Evolutionary conservation across 2,797 vertebrate species (phyloP), one percentile per base, ranked within the genome.

Genomic region (Eutrigla gurnardus): DNA sequence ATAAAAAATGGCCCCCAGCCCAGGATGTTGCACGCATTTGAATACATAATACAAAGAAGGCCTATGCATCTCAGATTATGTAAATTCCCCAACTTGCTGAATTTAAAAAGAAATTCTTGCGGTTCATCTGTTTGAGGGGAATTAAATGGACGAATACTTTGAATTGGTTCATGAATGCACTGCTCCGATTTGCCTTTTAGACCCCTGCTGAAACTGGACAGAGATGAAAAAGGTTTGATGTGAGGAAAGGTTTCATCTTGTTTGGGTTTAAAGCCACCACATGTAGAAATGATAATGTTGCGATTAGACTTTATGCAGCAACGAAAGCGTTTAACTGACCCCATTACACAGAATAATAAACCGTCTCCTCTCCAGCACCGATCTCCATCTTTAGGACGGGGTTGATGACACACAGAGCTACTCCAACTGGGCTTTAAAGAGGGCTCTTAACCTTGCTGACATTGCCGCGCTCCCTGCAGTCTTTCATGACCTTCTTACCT

Each of bases 1-100:
- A 70, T 81, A 32, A 64, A 57, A 80, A 73, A 52, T 50, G 32
- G 36, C 33, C 49, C 40, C 53, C 10, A 37, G 59, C 33, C 3
- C 33, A 17, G 13, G 61, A 73, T 50, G 40, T 6, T 47, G 37
- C 54, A 46, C n/a, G 5, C 33, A 10, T 12, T 50, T 75, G 49
- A 73, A 62, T 65, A 40, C n/a, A 17, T 43, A 71, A 67, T 14
- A 47, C 36, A 37, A 12, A 62, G 17, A 18, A 12, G 13, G 12
- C 32, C 14, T 32, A 46, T 54, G 49, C 53, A 54, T 3, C 17
- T 66, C 39, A 33, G 6, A 36, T 50, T 33, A 9, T 4, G 12
- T 18, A 65, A 46, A 10, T 65, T 60, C 49, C 49, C 6, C 42
- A 43, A 75, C 57, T 25, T 45, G 47, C 35, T n/a, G 45, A 58